Conservation (phyloP, 1,140 invertebrate genomes). For the Hyles vespertilio region DNA sequence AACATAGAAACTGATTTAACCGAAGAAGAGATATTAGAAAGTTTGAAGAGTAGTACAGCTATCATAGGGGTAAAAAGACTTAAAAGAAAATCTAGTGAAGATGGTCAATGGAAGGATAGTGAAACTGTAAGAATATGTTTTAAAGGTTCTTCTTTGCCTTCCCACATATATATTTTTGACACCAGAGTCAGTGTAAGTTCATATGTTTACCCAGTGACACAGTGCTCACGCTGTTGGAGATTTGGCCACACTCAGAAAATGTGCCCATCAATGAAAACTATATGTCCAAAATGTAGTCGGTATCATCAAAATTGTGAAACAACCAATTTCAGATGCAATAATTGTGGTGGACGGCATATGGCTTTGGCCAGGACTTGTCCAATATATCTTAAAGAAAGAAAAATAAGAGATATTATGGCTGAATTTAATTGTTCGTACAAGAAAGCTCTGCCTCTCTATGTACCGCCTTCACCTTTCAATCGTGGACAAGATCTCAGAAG, state of each 20-base stretch:
- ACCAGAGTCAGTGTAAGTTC: too few species aligned
- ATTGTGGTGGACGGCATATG: constrained; percentile 26
- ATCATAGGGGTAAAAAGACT: too few species aligned
- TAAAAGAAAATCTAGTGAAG: too few species aligned
- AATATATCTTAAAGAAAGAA: constrained; percentile 25
- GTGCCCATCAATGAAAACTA: constrained; percentile 19
- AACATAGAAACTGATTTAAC: too few species aligned
- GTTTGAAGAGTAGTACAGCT: too few species aligned
- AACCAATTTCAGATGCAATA: constrained; percentile 22
- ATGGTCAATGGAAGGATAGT: too few species aligned
- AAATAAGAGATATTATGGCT: constrained; percentile 20
- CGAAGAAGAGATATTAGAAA: too few species aligned
- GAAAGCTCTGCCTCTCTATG: constrained; percentile 14
- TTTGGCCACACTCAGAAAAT: constrained; percentile 15
- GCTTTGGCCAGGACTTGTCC: constrained; percentile 23
- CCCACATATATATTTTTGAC: too few species aligned
- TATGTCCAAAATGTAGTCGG: constrained; percentile 29
- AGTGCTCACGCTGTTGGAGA: constrained; percentile 24
- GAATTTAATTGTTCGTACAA: constrained; percentile 22
- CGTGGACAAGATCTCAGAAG: too few species aligned
- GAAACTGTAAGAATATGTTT: too few species aligned
- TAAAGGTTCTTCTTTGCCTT: too few species aligned
- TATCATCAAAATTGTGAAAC: constrained; percentile 28
- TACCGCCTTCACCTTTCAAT: too few species aligned
- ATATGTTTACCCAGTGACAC: not conserved